phyloP scores from a whole-genome alignment of 2,888 invertebrate species.

The Ennomos erosarius region DNA sequence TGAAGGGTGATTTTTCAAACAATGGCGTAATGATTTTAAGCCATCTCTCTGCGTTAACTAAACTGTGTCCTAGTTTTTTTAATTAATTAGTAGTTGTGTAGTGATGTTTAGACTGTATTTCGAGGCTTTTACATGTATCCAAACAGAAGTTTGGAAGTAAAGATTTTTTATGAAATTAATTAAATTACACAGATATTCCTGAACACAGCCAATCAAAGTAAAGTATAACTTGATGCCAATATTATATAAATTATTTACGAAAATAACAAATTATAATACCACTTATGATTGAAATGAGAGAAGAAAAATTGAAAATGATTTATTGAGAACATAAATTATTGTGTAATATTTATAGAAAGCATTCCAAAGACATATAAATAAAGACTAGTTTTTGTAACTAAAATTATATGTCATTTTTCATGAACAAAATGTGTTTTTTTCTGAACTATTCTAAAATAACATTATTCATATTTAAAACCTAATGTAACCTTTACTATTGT shows the following conservation, averaged over 20 bases:
- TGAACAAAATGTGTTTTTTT: neutral
- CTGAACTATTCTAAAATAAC: neutral
- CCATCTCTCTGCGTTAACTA: too few relatives aligned
- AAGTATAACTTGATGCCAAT: slow-evolving; percentile 58
- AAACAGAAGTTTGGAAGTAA: slow-evolving; percentile 48
- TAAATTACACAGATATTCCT: slow-evolving; percentile 51
- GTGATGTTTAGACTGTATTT: slow-evolving; percentile 67
- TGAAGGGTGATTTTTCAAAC: too few relatives aligned
- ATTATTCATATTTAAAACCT: slow-evolving; percentile 9
- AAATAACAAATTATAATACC: slow-evolving; percentile 36
- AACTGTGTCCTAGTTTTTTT: slow-evolving; percentile 29
- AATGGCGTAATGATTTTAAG: too few relatives aligned
- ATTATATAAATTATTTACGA: slow-evolving; percentile 42
- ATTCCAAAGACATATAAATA: slow-evolving; percentile 73
- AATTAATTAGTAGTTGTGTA: slow-evolving; percentile 53
- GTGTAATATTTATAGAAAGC: slow-evolving; percentile 54
- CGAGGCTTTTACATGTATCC: slow-evolving; percentile 67
- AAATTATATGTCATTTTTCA: slow-evolving; percentile 24
- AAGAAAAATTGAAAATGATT: slow-evolving; percentile 36
- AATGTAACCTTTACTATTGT: slow-evolving; percentile 5
- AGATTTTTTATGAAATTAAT: too few relatives aligned
- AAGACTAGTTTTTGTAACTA: slow-evolving; percentile 57
- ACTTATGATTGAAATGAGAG: slow-evolving; percentile 45
- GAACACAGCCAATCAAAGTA: slow-evolving; percentile 58
- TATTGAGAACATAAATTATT: slow-evolving; percentile 37